phyloP scores from a whole-genome alignment of 2,797 vertebrate genomes.

The Clarias pachynema region DNA sequence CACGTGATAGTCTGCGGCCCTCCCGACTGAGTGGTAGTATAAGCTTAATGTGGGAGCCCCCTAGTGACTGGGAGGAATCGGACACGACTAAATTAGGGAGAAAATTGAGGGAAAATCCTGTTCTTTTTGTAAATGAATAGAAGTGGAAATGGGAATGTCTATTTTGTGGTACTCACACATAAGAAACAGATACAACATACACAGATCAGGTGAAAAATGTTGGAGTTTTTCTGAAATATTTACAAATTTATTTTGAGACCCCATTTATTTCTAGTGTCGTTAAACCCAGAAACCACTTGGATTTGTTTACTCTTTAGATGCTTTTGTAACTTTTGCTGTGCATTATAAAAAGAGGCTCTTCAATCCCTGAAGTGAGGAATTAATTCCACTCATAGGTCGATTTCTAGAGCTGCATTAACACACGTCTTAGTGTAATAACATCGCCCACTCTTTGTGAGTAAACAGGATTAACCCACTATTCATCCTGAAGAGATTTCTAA shows the following conservation, averaged over 20 bases:
- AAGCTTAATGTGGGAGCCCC: too few relatives aligned
- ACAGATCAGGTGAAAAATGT: background rate
- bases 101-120: too few relatives aligned
- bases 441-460: slow-evolving; percentile 6
- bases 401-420: slow-evolving; percentile 4
- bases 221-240: background rate
- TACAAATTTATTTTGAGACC: background rate
- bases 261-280: background rate
- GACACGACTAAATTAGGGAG: too few relatives aligned
- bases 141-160: background rate
- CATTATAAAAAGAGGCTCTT: background rate
- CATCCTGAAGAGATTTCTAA: background rate
- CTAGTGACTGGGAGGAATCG: too few relatives aligned
- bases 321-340: background rate
- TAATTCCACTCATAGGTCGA: background rate
- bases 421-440: background rate
- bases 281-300: background rate
- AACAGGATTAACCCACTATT: slow-evolving; percentile 2
- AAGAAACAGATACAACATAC: background rate
- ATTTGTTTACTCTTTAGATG: background rate
- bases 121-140: background rate
- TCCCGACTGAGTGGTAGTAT: too few relatives aligned
- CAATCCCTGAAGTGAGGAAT: background rate
- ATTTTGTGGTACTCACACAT: background rate
- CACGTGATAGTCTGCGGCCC: too few relatives aligned